phyloP scores from a whole-genome alignment of 2,113 vertebrate genomes.

The Gymnocephalus cernua region DNA sequence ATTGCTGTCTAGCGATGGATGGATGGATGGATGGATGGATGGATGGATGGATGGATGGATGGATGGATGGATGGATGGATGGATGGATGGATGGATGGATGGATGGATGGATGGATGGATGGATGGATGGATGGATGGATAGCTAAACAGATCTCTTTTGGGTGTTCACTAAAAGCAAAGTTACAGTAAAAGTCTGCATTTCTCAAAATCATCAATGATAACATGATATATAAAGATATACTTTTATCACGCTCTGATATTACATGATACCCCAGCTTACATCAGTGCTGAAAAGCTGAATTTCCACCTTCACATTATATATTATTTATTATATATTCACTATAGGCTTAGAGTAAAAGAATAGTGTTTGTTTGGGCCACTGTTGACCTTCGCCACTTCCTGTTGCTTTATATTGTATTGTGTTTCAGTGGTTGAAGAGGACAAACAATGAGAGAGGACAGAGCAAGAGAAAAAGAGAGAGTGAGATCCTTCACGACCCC shows the following conservation, averaged over 20 bases:
- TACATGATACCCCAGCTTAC: no score
- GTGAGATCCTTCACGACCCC: neutral
- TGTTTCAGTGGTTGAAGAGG: neutral
- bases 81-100: no score
- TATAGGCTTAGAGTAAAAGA: neutral
- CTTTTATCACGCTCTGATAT: no score
- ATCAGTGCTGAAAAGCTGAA: neutral
- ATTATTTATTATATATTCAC: neutral
- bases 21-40: no score
- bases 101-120: neutral
- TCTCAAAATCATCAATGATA: neutral
- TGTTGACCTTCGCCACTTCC: neutral
- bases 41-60: no score
- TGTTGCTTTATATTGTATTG: neutral
- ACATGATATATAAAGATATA: no score
- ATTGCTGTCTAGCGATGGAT: constrained; percentile 2
- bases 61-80: no score
- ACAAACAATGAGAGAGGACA: neutral
- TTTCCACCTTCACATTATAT: neutral
- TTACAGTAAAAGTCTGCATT: neutral
- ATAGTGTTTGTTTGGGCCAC: neutral
- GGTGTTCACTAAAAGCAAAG: neutral
- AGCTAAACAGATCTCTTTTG: neutral
- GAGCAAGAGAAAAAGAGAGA: no score
- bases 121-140: neutral